Conservation (phyloP, 2,797 vertebrate species). For the Takifugu ocellatus region DNA sequence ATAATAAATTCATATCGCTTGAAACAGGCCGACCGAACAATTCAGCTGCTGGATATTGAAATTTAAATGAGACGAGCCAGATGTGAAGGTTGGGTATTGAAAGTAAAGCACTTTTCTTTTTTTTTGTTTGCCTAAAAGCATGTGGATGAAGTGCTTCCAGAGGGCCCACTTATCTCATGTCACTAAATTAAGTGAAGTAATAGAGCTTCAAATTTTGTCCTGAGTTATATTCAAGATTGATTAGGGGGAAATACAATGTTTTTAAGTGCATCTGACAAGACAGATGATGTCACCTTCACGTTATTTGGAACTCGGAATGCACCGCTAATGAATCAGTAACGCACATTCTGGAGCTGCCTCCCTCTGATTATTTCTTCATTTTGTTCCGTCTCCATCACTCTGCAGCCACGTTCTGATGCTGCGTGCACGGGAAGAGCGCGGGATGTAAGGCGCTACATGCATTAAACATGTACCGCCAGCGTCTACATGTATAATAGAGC, state of each 20-base stretch:
- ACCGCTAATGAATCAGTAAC: neutral
- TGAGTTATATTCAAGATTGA: neutral
- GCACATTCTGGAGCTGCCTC: neutral
- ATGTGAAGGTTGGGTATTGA: neutral
- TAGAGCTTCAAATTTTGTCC: neutral
- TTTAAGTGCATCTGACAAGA: neutral
- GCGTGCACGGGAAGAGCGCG: no score
- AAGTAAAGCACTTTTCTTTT: constrained; percentile 2
- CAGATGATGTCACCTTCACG: constrained; percentile 3
- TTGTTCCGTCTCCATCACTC: no score
- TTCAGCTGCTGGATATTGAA: constrained; percentile 8
- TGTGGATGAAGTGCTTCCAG: constrained; percentile 7
- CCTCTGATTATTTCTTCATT: neutral
- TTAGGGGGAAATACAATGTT: neutral
- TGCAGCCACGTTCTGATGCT: no score
- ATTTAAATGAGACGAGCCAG: constrained; percentile 1
- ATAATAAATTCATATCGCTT: constrained; percentile 10
- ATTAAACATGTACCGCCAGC: constrained; percentile 4
- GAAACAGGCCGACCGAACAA: constrained; percentile 9
- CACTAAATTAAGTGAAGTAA: neutral
- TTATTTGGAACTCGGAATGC: neutral
- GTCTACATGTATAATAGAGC: neutral
- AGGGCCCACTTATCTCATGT: neutral
- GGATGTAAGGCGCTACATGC: neutral
- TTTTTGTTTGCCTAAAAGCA: neutral